phyloP scores from a whole-genome alignment of 2,888 invertebrate species.

The Julus scandinavius region DNA sequence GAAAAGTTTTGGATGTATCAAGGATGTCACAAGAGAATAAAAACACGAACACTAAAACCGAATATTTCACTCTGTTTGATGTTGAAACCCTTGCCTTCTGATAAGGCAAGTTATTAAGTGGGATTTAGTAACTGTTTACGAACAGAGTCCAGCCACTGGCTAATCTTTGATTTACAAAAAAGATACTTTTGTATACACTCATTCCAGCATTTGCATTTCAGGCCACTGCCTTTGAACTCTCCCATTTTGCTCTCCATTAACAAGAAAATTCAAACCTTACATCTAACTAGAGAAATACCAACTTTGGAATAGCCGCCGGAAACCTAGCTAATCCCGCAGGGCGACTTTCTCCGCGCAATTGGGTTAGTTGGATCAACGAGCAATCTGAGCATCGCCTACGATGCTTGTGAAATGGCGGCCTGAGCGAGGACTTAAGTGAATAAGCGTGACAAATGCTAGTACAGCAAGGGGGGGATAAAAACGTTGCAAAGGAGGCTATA shows the following conservation, averaged over 20 bases:
- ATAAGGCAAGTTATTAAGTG: too few relatives aligned
- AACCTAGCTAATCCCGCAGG: not conserved
- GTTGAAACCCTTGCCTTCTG: too few relatives aligned
- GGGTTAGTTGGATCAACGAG: not conserved
- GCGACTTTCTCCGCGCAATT: not conserved
- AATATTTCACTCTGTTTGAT: too few relatives aligned
- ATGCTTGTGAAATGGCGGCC: not conserved
- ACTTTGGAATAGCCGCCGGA: not conserved
- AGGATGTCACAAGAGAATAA: too few relatives aligned
- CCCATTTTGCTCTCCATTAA: not conserved
- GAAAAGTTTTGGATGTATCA: too few relatives aligned
- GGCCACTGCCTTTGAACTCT: slow-evolving; percentile 4
- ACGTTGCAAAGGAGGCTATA: not conserved
- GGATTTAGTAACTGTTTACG: too few relatives aligned
- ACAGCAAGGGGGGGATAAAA: not conserved
- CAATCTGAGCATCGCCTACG: not conserved
- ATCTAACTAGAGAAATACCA: not conserved
- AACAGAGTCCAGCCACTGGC: too few relatives aligned
- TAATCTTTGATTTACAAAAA: too few relatives aligned
- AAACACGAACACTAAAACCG: too few relatives aligned
- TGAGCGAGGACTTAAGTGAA: not conserved
- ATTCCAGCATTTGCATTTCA: not conserved
- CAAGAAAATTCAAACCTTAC: not conserved
- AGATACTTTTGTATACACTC: not conserved
- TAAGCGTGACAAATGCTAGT: not conserved